phyloP scores from a whole-genome alignment of 2,888 invertebrate genomes.

The Elegia similella region DNA sequence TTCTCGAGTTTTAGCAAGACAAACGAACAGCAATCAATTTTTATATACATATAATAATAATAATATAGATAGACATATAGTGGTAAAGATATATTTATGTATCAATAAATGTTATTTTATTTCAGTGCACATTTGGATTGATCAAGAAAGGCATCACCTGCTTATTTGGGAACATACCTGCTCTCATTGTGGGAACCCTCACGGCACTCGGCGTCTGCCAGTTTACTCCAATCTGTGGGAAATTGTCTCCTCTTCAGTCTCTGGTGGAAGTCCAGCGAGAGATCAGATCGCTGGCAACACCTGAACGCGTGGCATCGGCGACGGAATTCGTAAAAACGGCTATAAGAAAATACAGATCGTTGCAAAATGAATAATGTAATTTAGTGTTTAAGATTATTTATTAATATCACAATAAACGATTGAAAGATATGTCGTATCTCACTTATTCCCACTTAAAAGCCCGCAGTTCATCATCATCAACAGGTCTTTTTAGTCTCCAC shows the following conservation, averaged over 20 bases:
- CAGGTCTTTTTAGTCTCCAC: too few relatives aligned
- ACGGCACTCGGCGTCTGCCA: constrained; percentile 77
- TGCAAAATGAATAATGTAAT: constrained; percentile 21
- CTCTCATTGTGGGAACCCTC: constrained; percentile 41
- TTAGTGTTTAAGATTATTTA: constrained; percentile 8
- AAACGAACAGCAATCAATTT: too few relatives aligned
- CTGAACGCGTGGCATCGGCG: constrained; percentile 74
- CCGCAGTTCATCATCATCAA: too few relatives aligned
- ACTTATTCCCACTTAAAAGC: too few relatives aligned
- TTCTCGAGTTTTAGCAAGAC: too few relatives aligned
- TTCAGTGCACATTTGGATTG: constrained; percentile 29
- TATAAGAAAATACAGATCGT: constrained; percentile 66
- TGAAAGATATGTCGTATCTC: not conserved
- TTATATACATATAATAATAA: too few relatives aligned
- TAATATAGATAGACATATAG: too few relatives aligned
- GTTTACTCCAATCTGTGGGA: constrained; percentile 77
- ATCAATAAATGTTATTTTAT: too few relatives aligned
- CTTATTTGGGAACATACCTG: constrained; percentile 33
- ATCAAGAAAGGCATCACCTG: constrained; percentile 31
- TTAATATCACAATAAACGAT: not conserved
- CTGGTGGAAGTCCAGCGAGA: constrained; percentile 40
- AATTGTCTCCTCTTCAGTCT: constrained; percentile 58
- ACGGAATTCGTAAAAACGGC: constrained; percentile 76
- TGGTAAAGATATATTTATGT: too few relatives aligned
- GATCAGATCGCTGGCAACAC: constrained; percentile 69